Evolutionary conservation across 2,888 invertebrate genomes (phyloP).

Genomic region (Heliconius aoede): DNA sequence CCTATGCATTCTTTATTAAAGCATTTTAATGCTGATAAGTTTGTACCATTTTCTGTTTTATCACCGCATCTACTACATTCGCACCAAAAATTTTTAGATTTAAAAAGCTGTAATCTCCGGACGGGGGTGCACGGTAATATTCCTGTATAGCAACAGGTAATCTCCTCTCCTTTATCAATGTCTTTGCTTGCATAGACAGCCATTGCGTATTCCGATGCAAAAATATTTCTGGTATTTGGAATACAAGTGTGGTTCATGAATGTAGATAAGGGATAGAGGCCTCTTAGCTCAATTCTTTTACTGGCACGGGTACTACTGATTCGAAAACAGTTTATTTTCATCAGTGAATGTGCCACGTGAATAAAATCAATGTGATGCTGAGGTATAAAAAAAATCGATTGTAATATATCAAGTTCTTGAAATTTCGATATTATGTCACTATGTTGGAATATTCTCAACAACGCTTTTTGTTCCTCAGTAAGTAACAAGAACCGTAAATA

Average conservation of each 20-base stretch:
- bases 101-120: constrained; percentile 83
- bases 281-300: constrained; percentile 78
- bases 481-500: constrained; percentile 66
- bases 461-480: constrained; percentile 64
- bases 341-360: constrained; percentile 76
- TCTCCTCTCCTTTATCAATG: constrained; percentile 84
- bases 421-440: constrained; percentile 60
- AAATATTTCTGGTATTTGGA: constrained; percentile 87
- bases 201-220: constrained; percentile 81
- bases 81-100: constrained; percentile 87
- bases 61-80: constrained; percentile 85
- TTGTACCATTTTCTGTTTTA: constrained; percentile 84
- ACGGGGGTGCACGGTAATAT: constrained; percentile 87
- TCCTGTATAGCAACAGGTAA: constrained; percentile 86
- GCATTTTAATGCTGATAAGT: constrained; percentile 81
- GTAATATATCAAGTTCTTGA: constrained; percentile 79
- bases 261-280: constrained; percentile 86
- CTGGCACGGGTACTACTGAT: constrained; percentile 63
- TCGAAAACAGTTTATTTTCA: constrained; percentile 88
- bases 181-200: constrained; percentile 82
- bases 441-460: constrained; percentile 77
- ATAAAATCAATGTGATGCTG: constrained; percentile 81
- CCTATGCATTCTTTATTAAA: constrained; percentile 79
- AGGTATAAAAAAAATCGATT: constrained; percentile 69
- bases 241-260: constrained; percentile 87